Evolutionary conservation across 2,888 invertebrate genomes (phyloP), one percentile per base, ranked within the genome.

Genomic region (Lasioglossum malachurum): DNA sequence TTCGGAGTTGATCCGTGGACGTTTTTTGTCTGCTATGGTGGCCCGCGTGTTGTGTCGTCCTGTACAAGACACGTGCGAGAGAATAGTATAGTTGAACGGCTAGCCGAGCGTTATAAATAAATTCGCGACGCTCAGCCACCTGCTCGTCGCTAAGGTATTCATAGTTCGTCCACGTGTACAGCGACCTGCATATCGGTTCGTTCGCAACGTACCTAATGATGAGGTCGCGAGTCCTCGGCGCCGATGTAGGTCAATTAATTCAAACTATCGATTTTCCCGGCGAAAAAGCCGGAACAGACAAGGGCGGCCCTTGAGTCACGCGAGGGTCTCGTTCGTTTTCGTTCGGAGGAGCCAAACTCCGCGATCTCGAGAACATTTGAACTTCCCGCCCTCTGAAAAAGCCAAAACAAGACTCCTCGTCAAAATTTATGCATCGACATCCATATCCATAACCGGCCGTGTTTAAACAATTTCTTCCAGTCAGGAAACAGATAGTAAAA

Each of bases 191-290:
- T 80, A 78, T 86, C 53, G 67, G 38, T 67, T 82, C 57, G 67
- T 74, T 84, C 84, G 41, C 57, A 74, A 31, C 67, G 78, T 71
- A 83, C 71, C 75, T 85, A 83, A 87, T 69, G 85, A 88, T 76
- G 84, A 87, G 84, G 82, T 83, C 84, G 69, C 86, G 79, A 88
- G 78, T 86, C 75, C 80, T 86, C 80, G 83, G 7, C 71, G 75
- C 60, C 77, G 75, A 91, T 91, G 84, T 91, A 87, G 91, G 91
- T 91, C 87, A 91, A 91, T 91, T 91, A 87, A 87, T 89, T 89
- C 87, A 80, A 83, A 84, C 64, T 80, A 91, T 91, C 86, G 91
- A 91, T 91, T 91, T 88, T 82, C 75, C 80, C 74, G 71, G 71
- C 64, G 38, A 75, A 78, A 71, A 72, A 82, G 80, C 74, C 83